Conservation (phyloP, 2,797 vertebrate genomes). For the Erethizon dorsatum region DNA sequence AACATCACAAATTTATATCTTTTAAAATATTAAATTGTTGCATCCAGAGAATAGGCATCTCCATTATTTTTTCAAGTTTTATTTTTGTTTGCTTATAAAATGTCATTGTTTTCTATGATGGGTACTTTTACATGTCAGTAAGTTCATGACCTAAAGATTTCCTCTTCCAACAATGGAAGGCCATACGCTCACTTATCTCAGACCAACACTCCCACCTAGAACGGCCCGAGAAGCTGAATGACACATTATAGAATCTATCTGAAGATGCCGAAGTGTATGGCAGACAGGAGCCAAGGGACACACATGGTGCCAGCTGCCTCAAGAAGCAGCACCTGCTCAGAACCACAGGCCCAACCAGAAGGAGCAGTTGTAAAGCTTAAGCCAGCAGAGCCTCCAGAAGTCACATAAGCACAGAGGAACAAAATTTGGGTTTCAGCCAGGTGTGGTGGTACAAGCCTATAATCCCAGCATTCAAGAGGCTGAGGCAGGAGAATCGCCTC, state of each 20-base stretch:
- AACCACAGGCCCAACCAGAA: no score
- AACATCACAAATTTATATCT: not conserved
- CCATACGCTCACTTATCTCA: not conserved
- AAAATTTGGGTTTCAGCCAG: no score
- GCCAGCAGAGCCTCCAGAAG: not conserved
- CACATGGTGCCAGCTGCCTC: no score
- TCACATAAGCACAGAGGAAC: not conserved
- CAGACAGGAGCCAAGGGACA: not conserved
- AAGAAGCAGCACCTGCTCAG: not conserved
- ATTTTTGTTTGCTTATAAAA: not conserved
- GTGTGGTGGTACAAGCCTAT: no score
- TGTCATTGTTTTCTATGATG: not conserved
- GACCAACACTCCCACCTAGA: not conserved
- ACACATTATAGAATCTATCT: not conserved
- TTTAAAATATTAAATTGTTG: not conserved
- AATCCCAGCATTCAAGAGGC: no score
- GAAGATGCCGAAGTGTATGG: no score
- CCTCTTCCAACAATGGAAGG: not conserved
- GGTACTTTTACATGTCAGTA: not conserved
- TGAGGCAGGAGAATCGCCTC: no score
- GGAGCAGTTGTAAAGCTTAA: no score
- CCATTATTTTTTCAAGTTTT: not conserved
- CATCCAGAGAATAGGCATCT: not conserved
- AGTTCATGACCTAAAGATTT: not conserved
- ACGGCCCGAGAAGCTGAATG: not conserved